A percentile compares a stretch with the other conserved stretches of the same genome.
Conservation (phyloP, 2,113 vertebrate genomes). For the Platysteira castanea region DNA sequence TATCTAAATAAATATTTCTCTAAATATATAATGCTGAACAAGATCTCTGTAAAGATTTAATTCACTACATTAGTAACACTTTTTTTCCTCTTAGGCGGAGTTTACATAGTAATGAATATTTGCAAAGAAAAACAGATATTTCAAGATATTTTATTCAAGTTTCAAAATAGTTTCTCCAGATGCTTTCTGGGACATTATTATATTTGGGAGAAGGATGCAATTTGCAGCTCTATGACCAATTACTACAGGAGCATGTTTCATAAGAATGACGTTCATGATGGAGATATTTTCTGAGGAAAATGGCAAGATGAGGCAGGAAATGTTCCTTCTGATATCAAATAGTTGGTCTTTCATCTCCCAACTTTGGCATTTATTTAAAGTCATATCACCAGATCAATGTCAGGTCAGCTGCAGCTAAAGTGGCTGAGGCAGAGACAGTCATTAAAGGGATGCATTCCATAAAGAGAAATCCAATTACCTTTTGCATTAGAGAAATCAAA, state of each 20-base stretch:
- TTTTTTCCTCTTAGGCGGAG: background rate
- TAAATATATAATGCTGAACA: constrained; percentile 18
- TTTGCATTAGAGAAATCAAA: constrained; percentile 75
- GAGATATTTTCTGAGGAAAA: constrained; percentile 53
- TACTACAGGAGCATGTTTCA: constrained; percentile 38
- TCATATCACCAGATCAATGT: constrained; percentile 68
- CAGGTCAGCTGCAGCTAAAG: constrained; percentile 69
- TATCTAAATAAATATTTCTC: background rate
- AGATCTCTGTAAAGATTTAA: background rate
- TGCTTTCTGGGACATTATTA: constrained; percentile 48
- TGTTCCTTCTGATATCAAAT: constrained; percentile 9
- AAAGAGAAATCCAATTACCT: constrained; percentile 77
- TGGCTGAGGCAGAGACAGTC: constrained; percentile 61
- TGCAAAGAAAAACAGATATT: constrained; percentile 29
- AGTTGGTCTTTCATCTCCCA: constrained; percentile 48
- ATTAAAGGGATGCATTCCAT: constrained; percentile 73
- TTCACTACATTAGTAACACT: background rate
- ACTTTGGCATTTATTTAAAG: constrained; percentile 67
- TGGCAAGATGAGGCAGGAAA: constrained; percentile 17
- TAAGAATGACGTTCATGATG: constrained; percentile 37
- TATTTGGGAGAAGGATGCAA: constrained; percentile 35
- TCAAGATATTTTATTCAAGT: constrained; percentile 33
- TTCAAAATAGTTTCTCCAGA: constrained; percentile 50
- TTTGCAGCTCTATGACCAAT: constrained; percentile 32
- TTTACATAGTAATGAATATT: background rate